Conservation (phyloP, 2,797 vertebrate genomes). For the Molossus alvarezi region DNA sequence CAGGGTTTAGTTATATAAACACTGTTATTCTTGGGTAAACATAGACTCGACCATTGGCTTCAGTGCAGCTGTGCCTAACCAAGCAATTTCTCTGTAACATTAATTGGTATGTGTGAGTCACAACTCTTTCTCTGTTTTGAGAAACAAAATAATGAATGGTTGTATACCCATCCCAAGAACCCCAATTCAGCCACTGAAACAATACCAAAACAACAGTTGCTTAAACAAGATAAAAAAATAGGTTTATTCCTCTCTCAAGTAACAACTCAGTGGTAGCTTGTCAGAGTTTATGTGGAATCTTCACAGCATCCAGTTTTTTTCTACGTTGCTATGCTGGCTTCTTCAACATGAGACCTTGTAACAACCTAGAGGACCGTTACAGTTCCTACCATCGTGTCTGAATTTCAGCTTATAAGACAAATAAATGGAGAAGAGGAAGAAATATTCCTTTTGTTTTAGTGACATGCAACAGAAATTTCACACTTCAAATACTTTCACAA, state of each 20-base stretch:
- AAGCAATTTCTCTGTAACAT: neutral
- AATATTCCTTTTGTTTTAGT: neutral
- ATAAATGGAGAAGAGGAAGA: neutral
- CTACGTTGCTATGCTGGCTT: neutral
- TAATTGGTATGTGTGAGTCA: neutral
- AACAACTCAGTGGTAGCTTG: neutral
- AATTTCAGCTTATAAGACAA: slow-evolving; percentile 30
- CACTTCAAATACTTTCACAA: neutral
- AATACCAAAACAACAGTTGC: neutral
- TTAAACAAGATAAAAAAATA: neutral
- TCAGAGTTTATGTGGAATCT: neutral
- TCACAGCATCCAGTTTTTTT: neutral
- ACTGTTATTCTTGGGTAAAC: slow-evolving; percentile 35
- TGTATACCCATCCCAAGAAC: neutral
- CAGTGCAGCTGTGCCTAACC: neutral
- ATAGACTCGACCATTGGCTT: neutral
- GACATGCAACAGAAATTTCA: neutral
- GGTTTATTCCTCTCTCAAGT: neutral
- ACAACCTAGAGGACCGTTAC: neutral
- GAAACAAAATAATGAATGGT: slow-evolving; percentile 14
- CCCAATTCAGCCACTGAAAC: neutral
- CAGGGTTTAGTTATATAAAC: neutral
- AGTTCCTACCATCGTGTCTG: neutral
- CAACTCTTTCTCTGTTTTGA: neutral
- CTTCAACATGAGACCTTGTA: neutral